Base-by-base conservation (phyloP, 2,888 invertebrate genomes). In the Ornithoptera priamus region DNA sequence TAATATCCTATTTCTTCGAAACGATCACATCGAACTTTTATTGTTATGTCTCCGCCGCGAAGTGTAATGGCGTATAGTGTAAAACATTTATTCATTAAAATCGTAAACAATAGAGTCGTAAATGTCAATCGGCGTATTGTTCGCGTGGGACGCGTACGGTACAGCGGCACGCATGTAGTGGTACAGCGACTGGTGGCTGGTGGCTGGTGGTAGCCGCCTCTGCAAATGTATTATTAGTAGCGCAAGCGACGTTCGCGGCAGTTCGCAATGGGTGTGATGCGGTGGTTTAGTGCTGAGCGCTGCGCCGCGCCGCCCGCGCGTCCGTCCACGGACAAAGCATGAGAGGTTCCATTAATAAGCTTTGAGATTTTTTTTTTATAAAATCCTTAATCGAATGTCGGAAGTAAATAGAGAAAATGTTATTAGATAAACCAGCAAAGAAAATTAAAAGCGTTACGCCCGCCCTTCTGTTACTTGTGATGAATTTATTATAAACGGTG, bases 81-180 rank as follows among this genome's bases (percentile, higher is more conserved):
- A 53, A 70, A 66, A 64, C 67, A 73, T 74, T 73, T 64, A 59
- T 72, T 66, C 66, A 70, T 72, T 71, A 73, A 69, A 72, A 73
- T 67, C 64, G 59, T 74, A 72, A 76, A 81, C 80, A 80, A 80
- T 80, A 72, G 77, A 70, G 62, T 70, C 76, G 76, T 80, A 79
- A 85, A 80, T 77, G 80, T 81, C 83, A 87, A 90, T 85, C 77
- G 80, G 77, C 79, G 85, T 83, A 89, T 89, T 90, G 89, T 90
- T 89, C 82, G 59, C 65, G 46, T 72, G 46, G 71, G 72, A 77
- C 77, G 77, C 75, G 73, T 72, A 75, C 73, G 73, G 73, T 72
- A 75, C 73, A 73, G 69, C 72, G 73, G 56, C 18, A 61, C n/a
- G 10, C 20, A 20, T 72, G 66, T 72, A 72, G 61, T 71, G 71